These are phyloP conservation scores for Panulirus ornatus DNA, from an alignment of 1,140 invertebrate species.

Conservation along the genomic window DNA sequence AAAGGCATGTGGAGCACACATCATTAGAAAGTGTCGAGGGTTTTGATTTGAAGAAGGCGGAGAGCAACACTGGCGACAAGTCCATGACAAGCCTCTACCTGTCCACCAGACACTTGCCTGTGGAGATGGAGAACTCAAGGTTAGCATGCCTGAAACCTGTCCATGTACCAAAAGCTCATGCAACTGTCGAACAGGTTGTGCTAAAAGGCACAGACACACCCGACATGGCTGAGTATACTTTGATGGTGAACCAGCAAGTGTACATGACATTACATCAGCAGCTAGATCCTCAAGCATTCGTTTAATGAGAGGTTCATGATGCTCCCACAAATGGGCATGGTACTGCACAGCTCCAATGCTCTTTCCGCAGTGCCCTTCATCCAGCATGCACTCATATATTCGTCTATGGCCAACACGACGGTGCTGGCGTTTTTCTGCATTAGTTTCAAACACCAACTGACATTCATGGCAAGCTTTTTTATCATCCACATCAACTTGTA, in stretches of 20 bases:
- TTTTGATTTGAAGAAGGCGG: constrained; percentile 16
- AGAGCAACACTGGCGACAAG: constrained; percentile 67
- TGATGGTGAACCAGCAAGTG: constrained; percentile 57
- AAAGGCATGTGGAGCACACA: constrained; percentile 72
- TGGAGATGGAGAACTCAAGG: constrained; percentile 55
- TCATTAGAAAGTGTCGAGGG: constrained; percentile 44
- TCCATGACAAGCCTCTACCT: constrained; percentile 68
- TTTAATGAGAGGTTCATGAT: constrained; percentile 56
- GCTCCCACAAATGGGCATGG: constrained; percentile 69
- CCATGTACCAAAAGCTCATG: constrained; percentile 74
- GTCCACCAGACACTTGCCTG: constrained; percentile 74
- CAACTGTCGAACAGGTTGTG: constrained; percentile 61
- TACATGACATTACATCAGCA: constrained; percentile 53
- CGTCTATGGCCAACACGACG: constrained; percentile 63
- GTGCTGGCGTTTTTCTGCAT: constrained; percentile 46
- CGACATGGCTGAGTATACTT: constrained; percentile 45
- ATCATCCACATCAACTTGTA: background rate
- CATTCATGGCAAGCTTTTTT: constrained; percentile 55
- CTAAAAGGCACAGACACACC: constrained; percentile 60
- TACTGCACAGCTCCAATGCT: constrained; percentile 65
- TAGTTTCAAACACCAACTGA: constrained; percentile 38
- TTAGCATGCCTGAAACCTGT: constrained; percentile 57
- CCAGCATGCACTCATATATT: constrained; percentile 68
- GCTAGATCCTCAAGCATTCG: constrained; percentile 59
- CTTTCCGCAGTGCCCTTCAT: constrained; percentile 70